Conservation (phyloP, 2,113 vertebrate genomes). For the Speoplatyrhinus poulsoni region DNA sequence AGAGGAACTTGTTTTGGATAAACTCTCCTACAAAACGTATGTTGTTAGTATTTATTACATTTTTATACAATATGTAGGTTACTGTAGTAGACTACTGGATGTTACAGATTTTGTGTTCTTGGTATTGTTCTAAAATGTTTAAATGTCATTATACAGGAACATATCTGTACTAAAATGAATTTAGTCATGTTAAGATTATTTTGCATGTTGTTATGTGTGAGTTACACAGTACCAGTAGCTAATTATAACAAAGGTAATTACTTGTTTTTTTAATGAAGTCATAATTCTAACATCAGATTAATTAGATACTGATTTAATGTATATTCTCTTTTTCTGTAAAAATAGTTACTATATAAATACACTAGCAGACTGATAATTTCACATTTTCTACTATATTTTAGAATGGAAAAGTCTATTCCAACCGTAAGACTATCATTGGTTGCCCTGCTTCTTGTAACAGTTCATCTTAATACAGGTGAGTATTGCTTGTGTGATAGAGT, state of each 20-base stretch:
- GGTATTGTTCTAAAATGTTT: neutral
- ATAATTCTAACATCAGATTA: neutral
- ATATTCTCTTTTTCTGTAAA: neutral
- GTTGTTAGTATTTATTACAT: neutral
- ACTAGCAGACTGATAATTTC: neutral
- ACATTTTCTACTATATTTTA: constrained; percentile 25
- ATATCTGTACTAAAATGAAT: no score
- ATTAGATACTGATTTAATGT: neutral
- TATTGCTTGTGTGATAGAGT: neutral
- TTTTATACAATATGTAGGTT: neutral
- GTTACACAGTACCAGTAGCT: no score
- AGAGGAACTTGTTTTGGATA: constrained; percentile 35
- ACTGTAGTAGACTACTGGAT: neutral
- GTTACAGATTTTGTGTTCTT: neutral
- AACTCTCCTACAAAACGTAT: constrained; percentile 47
- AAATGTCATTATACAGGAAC: no score
- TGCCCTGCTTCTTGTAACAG: constrained; percentile 42
- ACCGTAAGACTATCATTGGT: constrained; percentile 26
- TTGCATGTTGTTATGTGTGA: neutral
- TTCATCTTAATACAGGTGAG: constrained; percentile 67
- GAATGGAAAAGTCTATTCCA: constrained; percentile 44
- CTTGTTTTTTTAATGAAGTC: neutral
- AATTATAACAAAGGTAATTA: no score
- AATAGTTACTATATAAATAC: neutral
- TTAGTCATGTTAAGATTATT: neutral